Evolutionary conservation across 2,797 vertebrate species (phyloP), one percentile per base, ranked within the genome.

Genomic region (Xenops minutus): DNA sequence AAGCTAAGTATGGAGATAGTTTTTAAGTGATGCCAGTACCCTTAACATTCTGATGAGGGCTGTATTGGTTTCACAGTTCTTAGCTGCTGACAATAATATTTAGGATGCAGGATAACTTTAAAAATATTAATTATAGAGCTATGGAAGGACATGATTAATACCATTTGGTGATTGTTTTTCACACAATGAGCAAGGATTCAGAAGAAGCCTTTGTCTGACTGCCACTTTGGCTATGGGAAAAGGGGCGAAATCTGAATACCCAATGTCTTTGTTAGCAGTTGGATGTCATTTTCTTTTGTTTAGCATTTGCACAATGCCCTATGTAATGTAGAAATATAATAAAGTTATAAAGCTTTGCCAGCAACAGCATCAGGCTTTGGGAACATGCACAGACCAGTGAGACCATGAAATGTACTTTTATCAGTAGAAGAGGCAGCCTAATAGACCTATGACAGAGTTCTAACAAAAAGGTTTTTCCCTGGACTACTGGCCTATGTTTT

Each of bases 281-380:
- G 79, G 80, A 86, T 84, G 72, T 63, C 1, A 51, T 78, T 94
- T 81, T 74, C 85, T 83, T 91, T 93, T 94, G 91, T 90, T 93
- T 52, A 90, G 79, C 13, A 16, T 85, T 93, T 92, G 56, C 73
- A 79, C 32, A 94, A 83, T 19, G 22, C 41, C 89, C 69, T 81
- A 5, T 83, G 48, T 76, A 54, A 64, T 32, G 56, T 1, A 92
- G 72, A 58, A 87, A 68, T 63, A 75, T 27, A 77, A 61, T 24
- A 43, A 71, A 87, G 30, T 34, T 89, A 61, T 22, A 46, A 73
- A 87, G 30, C 41, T 91, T 83, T 88, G 59, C 63, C 59, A 92
- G 59, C 32, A 88, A 61, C 20, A 77, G 58, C 79, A 76, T 14
- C 20, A 83, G 75, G 26, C 19, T 81, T 75, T 4, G 67, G 37